Percentiles rank a stretch among this genome's conserved stretches.
phyloP scores from a whole-genome alignment of 1,140 invertebrate genomes.

The Cydia amplana region DNA sequence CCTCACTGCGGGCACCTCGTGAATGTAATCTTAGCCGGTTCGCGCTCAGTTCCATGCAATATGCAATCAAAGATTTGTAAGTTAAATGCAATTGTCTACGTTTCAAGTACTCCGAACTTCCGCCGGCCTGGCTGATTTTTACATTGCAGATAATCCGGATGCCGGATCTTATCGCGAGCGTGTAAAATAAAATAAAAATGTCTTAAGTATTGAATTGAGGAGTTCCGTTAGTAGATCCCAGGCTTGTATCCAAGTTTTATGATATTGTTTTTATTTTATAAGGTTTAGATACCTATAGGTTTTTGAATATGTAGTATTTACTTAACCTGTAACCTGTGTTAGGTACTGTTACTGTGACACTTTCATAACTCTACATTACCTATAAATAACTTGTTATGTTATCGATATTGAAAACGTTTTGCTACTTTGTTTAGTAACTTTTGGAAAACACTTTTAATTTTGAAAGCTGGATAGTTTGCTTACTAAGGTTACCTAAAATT shows the following conservation, averaged over 20 bases:
- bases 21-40: constrained; percentile 23
- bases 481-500: no score
- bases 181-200: neutral
- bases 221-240: neutral
- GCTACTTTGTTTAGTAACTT: no score
- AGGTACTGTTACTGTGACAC: no score
- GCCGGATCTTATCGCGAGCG: neutral
- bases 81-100: constrained; percentile 25
- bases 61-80: constrained; percentile 31
- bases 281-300: no score
- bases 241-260: neutral
- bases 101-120: constrained; percentile 1
- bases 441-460: no score
- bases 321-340: no score
- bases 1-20: constrained; percentile 29
- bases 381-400: neutral
- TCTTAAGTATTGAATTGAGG: neutral
- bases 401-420: neutral
- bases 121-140: constrained; percentile 1
- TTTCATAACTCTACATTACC: no score
- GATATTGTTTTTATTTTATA: no score
- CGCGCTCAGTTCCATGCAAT: constrained; percentile 24
- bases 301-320: no score
- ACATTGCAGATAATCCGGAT: neutral
- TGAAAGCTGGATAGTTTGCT: no score